Conservation (phyloP, 2,797 vertebrate species). For the Simalia tracyae region DNA sequence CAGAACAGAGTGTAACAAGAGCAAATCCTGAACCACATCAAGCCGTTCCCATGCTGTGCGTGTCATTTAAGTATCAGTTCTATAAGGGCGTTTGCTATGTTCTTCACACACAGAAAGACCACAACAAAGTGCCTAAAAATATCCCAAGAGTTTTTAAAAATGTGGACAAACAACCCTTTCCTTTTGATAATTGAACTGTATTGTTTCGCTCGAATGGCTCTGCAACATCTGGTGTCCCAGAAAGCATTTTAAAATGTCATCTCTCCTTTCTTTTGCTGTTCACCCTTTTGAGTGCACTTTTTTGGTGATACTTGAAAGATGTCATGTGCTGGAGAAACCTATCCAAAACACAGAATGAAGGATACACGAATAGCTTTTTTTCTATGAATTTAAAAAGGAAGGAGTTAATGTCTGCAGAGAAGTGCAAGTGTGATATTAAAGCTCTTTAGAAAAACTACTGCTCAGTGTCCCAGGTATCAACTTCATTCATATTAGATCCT, state of each 20-base stretch:
- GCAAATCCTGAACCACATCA: constrained; percentile 72
- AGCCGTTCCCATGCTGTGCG: constrained; percentile 61
- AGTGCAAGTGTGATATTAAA: constrained; percentile 41
- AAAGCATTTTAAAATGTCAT: constrained; percentile 66
- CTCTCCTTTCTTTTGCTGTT: constrained; percentile 44
- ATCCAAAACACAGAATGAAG: constrained; percentile 1
- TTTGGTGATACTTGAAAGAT: constrained; percentile 39
- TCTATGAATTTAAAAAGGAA: constrained; percentile 22
- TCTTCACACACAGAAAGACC: constrained; percentile 70
- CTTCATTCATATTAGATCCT: constrained; percentile 4
- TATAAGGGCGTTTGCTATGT: constrained; percentile 62
- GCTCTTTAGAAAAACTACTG: constrained; percentile 41
- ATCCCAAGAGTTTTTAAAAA: constrained; percentile 69
- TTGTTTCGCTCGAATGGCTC: constrained; percentile 64
- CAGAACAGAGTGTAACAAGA: constrained; percentile 68
- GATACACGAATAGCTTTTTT: constrained; percentile 3
- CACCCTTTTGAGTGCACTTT: constrained; percentile 50
- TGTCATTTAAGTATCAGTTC: constrained; percentile 72
- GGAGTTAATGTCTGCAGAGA: constrained; percentile 17
- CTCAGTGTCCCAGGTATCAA: constrained; percentile 39
- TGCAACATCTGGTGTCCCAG: constrained; percentile 69
- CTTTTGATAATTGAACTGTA: constrained; percentile 69
- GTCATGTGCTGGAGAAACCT: constrained; percentile 8
- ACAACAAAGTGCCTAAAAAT: constrained; percentile 70
- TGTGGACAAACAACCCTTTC: constrained; percentile 65